These are phyloP conservation scores for Anastrepha obliqua DNA, from an alignment of 1,140 invertebrate species.

Conservation along the genomic window DNA sequence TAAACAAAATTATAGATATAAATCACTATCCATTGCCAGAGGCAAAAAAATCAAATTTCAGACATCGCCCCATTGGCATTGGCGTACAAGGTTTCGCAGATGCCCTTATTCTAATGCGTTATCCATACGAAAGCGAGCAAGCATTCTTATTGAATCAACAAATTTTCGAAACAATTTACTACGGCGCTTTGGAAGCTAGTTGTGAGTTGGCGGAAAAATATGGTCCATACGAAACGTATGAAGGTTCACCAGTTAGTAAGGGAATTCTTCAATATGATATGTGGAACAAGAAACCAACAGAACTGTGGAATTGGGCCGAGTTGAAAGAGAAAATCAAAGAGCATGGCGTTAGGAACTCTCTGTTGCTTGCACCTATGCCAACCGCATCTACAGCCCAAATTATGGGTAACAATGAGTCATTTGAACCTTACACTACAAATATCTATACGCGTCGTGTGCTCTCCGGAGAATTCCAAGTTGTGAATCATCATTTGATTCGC, in stretches of 20 bases:
- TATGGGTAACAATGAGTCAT: constrained; percentile 98
- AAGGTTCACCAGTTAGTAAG: constrained; percentile 93
- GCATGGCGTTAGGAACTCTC: constrained; percentile 94
- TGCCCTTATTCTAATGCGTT: constrained; percentile 95
- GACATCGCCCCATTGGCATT: constrained; percentile 96
- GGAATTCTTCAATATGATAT: constrained; percentile 99
- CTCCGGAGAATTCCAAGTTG: constrained; percentile 92
- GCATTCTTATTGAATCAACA: constrained; percentile 93
- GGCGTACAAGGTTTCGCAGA: constrained; percentile 98
- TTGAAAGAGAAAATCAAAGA: constrained; percentile 92
- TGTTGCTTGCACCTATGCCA: constrained; percentile 98
- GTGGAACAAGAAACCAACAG: constrained; percentile 93
- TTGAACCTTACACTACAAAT: constrained; percentile 99
- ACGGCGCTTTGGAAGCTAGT: constrained; percentile 95
- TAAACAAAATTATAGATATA: constrained; percentile 98
- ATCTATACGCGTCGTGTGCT: constrained; percentile 96
- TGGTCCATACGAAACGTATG: constrained; percentile 94
- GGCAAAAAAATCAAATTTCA: constrained; percentile 90
- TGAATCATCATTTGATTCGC: constrained; percentile 96
- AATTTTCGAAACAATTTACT: constrained; percentile 99
- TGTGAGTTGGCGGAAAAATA: constrained; percentile 93
- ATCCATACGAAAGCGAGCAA: constrained; percentile 92
- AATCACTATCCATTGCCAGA: constrained; percentile 97
- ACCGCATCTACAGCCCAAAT: constrained; percentile 99
- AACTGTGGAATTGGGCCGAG: constrained; percentile 91